These are phyloP conservation scores for Gymnosoma rotundatum DNA, from an alignment of 2,888 invertebrate species.

Conservation along the genomic window DNA sequence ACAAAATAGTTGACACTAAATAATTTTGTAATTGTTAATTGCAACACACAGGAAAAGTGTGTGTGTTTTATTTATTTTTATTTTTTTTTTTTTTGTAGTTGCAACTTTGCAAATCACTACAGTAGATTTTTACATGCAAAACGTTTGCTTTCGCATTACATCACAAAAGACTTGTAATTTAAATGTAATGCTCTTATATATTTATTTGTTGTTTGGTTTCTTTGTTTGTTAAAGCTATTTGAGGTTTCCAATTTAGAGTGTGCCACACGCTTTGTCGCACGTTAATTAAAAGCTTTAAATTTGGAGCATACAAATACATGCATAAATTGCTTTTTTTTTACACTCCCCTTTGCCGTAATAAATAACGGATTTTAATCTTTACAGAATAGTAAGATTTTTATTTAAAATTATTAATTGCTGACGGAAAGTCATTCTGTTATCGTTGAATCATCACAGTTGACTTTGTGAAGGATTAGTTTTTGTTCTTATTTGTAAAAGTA, in stretches of 20 bases:
- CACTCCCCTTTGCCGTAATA: background rate
- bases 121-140: background rate
- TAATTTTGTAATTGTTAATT: slow-evolving; percentile 67
- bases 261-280: slow-evolving; percentile 42
- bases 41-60: slow-evolving; percentile 43
- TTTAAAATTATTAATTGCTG: background rate
- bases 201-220: slow-evolving; percentile 4
- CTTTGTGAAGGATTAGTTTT: background rate
- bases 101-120: slow-evolving; percentile 19
- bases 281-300: slow-evolving; percentile 59
- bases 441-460: background rate
- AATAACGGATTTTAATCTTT: background rate
- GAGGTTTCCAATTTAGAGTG: slow-evolving; percentile 50
- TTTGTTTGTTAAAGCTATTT: slow-evolving; percentile 44
- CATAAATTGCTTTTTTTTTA: background rate
- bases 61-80: too few species aligned
- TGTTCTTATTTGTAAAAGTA: too few species aligned
- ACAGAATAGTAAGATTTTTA: background rate
- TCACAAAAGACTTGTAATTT: slow-evolving; percentile 63
- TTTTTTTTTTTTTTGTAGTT: background rate
- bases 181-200: slow-evolving; percentile 52
- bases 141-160: slow-evolving; percentile 25
- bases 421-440: background rate
- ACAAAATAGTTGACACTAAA: slow-evolving; percentile 64
- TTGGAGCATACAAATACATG: background rate